phyloP scores from a whole-genome alignment of 1,140 invertebrate species.

The Bilobella aurantiaca region DNA sequence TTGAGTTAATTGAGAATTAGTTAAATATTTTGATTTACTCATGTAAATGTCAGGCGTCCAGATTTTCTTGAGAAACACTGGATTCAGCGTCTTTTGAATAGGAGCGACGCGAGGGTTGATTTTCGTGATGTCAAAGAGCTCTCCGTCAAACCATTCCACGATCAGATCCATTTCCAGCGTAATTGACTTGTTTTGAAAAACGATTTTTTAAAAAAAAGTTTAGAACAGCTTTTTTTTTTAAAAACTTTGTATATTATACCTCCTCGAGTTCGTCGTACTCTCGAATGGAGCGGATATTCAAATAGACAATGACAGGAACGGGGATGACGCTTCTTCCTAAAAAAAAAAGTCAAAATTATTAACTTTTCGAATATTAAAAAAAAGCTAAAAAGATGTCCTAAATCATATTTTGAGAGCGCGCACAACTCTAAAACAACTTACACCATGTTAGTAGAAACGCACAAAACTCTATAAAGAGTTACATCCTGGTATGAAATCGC shows the following conservation, averaged over 20 bases:
- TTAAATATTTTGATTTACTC: not conserved
- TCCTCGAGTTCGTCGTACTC: constrained; percentile 14
- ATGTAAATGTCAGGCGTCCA: constrained; percentile 25
- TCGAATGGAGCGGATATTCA: constrained; percentile 15
- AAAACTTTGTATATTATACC: not conserved
- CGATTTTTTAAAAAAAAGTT: not conserved
- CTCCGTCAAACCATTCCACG: constrained; percentile 23
- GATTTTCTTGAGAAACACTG: constrained; percentile 19
- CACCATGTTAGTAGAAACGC: too few relatives aligned
- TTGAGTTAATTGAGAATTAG: too few relatives aligned
- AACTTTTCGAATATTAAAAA: not conserved
- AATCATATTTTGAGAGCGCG: too few relatives aligned
- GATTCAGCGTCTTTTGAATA: constrained; percentile 14
- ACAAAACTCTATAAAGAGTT: too few relatives aligned
- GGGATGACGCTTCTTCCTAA: constrained; percentile 2
- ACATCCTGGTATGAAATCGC: too few relatives aligned
- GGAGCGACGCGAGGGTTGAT: not conserved
- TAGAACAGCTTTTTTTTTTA: not conserved
- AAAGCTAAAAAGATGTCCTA: not conserved
- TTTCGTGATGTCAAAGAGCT: constrained; percentile 14
- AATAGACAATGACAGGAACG: constrained; percentile 18
- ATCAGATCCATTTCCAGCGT: constrained; percentile 16
- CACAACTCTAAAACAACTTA: too few relatives aligned
- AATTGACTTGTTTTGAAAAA: not conserved
- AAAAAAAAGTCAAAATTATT: not conserved